Conservation (phyloP, 2,888 invertebrate genomes). For the Marronus borbonicus region DNA sequence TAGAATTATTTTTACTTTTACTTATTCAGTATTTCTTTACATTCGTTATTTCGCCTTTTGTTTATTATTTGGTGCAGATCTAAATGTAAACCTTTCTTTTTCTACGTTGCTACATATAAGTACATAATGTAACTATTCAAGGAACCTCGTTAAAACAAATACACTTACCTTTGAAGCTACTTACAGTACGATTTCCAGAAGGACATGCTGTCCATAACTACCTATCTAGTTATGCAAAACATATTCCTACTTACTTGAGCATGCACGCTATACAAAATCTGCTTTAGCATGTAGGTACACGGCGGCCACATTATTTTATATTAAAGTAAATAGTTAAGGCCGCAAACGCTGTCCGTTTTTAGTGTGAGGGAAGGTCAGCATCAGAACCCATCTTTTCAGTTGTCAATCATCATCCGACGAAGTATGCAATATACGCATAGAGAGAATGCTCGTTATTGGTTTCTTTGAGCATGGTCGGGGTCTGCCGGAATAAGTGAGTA, state of each 20-base stretch:
- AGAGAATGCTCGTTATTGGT: slow-evolving; percentile 24
- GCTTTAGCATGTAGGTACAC: slow-evolving; percentile 26
- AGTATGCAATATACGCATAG: slow-evolving; percentile 1
- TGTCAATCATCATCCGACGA: slow-evolving; percentile 58
- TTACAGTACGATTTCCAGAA: slow-evolving; percentile 20
- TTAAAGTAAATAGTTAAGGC: slow-evolving; percentile 53
- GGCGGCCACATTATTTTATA: slow-evolving; percentile 56
- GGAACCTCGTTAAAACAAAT: slow-evolving; percentile 11
- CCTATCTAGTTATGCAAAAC: slow-evolving; percentile 50
- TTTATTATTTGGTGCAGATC: slow-evolving; percentile 1
- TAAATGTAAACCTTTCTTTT: neutral
- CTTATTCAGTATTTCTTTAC: too few species aligned
- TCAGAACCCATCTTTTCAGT: slow-evolving; percentile 60
- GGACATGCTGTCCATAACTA: slow-evolving; percentile 31
- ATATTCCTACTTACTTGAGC: neutral
- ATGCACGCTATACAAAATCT: neutral
- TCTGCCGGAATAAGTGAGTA: neutral
- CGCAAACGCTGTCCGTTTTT: slow-evolving; percentile 45
- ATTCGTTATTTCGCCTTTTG: too few species aligned
- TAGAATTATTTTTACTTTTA: too few species aligned
- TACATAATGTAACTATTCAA: slow-evolving; percentile 21
- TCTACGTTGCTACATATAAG: neutral
- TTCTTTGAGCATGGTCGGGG: slow-evolving; percentile 28
- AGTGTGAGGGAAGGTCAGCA: slow-evolving; percentile 54
- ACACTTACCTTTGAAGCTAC: slow-evolving; percentile 7